phyloP scores from a whole-genome alignment of 2,797 vertebrate species.

The Decapterus maruadsi region DNA sequence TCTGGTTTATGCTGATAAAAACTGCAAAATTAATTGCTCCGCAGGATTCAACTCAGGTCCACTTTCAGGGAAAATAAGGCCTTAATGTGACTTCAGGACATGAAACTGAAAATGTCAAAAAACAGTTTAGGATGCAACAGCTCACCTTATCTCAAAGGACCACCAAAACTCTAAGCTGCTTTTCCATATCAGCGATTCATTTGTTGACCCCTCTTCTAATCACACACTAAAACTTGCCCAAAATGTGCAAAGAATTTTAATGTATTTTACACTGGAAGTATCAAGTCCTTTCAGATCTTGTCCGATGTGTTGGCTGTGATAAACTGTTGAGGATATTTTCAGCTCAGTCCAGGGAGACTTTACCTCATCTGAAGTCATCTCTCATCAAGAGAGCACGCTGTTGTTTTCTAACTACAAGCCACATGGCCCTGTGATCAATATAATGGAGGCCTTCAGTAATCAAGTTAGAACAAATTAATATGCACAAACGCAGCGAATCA shows the following conservation, averaged over 20 bases:
- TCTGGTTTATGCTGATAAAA: too few species aligned
- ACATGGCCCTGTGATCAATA: conserved; percentile 28
- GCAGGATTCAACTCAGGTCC: too few species aligned
- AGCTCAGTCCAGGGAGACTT: not conserved
- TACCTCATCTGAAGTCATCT: not conserved
- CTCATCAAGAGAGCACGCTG: not conserved
- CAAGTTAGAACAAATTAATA: conserved; percentile 24
- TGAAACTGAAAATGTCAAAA: conserved; percentile 48
- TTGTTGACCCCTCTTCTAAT: conserved; percentile 55
- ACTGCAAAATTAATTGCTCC: too few species aligned
- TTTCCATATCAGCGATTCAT: conserved; percentile 58
- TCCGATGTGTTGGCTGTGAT: conserved; percentile 2
- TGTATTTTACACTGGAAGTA: conserved; percentile 8
- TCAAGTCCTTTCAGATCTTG: conserved; percentile 20
- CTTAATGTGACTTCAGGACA: conserved; percentile 33
- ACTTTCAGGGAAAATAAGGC: conserved; percentile 31
- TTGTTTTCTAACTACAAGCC: conserved; percentile 7
- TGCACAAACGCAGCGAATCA: conserved; percentile 6
- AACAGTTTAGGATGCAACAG: conserved; percentile 40
- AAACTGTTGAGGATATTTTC: conserved; percentile 10
- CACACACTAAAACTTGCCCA: conserved; percentile 19
- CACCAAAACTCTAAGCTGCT: conserved; percentile 59
- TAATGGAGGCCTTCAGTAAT: conserved; percentile 1
- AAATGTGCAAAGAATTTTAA: conserved; percentile 48
- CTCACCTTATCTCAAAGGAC: conserved; percentile 59